Evolutionary conservation across 2,888 invertebrate species (phyloP).

Genomic region (Lepidochitona cinerea): DNA sequence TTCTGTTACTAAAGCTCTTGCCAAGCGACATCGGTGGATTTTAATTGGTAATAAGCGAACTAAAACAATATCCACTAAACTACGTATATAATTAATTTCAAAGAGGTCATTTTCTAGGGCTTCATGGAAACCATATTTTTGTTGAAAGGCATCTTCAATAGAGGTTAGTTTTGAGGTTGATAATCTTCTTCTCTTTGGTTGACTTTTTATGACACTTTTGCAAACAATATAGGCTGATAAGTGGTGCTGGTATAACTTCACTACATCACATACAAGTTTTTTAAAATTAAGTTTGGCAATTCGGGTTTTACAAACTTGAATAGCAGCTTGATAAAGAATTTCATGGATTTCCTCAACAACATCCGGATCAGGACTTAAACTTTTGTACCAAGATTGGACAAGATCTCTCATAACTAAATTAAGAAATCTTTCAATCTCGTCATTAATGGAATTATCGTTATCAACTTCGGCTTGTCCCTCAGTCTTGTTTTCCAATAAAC

Average conservation of each 20-base stretch:
- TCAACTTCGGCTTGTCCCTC: neutral
- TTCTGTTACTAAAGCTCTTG: conserved; percentile 23
- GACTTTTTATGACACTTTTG: neutral
- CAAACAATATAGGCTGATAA: conserved; percentile 15
- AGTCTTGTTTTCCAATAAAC: neutral
- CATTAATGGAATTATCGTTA: neutral
- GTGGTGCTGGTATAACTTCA: conserved; percentile 20
- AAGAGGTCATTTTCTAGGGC: conserved; percentile 25
- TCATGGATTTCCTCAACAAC: conserved; percentile 40
- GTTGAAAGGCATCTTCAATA: conserved; percentile 26
- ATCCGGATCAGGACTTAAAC: conserved; percentile 39
- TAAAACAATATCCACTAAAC: conserved; percentile 27
- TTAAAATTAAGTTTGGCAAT: conserved; percentile 24
- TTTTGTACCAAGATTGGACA: conserved; percentile 51
- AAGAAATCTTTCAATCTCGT: conserved; percentile 15
- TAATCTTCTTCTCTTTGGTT: neutral
- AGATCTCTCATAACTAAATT: conserved; percentile 43
- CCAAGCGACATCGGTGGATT: conserved; percentile 25
- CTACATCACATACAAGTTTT: conserved; percentile 11
- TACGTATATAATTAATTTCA: conserved; percentile 32
- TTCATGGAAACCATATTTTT: conserved; percentile 27
- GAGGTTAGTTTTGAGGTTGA: conserved; percentile 19
- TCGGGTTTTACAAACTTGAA: conserved; percentile 25
- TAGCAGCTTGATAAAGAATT: conserved; percentile 33
- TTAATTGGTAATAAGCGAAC: conserved; percentile 30